These are phyloP conservation scores for Olivierus martensii DNA, from an alignment of 1,140 invertebrate species.

Conservation along the genomic window DNA sequence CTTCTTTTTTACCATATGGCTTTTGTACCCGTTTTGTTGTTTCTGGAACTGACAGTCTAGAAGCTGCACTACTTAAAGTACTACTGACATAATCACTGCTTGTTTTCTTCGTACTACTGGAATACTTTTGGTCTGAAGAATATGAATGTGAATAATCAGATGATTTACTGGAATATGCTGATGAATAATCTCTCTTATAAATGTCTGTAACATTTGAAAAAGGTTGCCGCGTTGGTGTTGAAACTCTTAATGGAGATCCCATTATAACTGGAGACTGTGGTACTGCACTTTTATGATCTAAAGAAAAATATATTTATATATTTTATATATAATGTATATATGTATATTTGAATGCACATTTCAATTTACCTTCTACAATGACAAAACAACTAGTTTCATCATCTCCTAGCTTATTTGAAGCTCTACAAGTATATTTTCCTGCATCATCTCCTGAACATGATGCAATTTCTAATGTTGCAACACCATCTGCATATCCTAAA, in stretches of 20 bases:
- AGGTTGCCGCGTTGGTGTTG: no score
- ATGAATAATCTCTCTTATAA: no score
- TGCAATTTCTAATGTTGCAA: slow-evolving; percentile 90
- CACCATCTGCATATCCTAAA: slow-evolving; percentile 78
- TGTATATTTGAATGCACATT: no score
- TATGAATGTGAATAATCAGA: neutral
- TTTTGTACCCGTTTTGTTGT: slow-evolving; percentile 42
- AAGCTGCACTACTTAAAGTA: slow-evolving; percentile 12
- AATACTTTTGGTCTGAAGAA: no score
- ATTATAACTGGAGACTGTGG: no score
- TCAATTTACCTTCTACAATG: slow-evolving; percentile 64
- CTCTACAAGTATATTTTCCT: slow-evolving; percentile 87
- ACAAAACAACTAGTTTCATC: slow-evolving; percentile 92
- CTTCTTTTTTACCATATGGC: slow-evolving; percentile 59
- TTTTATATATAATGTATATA: no score
- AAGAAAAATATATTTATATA: no score
- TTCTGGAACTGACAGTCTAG: slow-evolving; percentile 3
- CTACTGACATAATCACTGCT: neutral
- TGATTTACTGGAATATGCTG: no score
- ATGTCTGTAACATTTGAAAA: no score
- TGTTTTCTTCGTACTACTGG: neutral
- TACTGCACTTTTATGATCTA: no score
- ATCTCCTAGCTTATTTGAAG: slow-evolving; percentile 77
- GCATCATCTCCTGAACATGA: slow-evolving; percentile 88
- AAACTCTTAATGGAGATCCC: no score